These are phyloP conservation scores for Bos indicus DNA, from an alignment of 2,113 vertebrate genomes.

Conservation along the genomic window DNA sequence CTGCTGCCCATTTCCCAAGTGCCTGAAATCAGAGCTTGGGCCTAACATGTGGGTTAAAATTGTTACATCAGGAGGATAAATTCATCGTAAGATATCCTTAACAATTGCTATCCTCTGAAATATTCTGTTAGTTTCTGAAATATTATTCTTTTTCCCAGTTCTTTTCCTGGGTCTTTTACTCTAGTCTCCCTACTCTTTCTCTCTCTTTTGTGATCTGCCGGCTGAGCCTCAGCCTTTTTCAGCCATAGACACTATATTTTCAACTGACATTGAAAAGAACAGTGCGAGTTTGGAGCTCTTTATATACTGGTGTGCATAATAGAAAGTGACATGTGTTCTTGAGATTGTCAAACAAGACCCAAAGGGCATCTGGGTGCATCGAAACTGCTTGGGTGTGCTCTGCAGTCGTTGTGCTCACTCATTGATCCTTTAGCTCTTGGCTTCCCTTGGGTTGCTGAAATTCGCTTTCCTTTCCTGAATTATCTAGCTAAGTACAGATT, in stretches of 20 bases:
- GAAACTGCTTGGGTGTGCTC: background rate
- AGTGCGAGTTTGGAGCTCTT: background rate
- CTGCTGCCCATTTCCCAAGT: background rate
- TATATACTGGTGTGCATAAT: background rate
- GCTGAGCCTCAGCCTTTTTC: background rate
- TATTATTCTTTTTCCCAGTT: background rate
- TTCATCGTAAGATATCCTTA: background rate
- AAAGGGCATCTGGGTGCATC: background rate
- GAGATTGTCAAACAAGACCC: constrained; percentile 38
- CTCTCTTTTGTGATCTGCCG: background rate
- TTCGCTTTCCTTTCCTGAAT: constrained; percentile 10
- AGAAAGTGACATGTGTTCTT: constrained; percentile 22
- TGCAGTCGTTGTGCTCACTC: background rate
- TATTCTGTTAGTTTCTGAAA: background rate
- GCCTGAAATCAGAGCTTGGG: background rate
- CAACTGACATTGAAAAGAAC: background rate
- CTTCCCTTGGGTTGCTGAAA: background rate
- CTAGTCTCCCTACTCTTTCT: background rate
- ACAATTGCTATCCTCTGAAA: background rate
- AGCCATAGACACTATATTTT: background rate
- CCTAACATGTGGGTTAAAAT: background rate
- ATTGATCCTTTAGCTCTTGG: background rate
- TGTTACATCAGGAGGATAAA: background rate
- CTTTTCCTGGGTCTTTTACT: background rate
- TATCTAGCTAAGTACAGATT: constrained; percentile 22